Percentiles rank a stretch among this genome's conserved stretches.
phyloP scores from a whole-genome alignment of 2,113 vertebrate genomes.

The Lamprotornis superbus region DNA sequence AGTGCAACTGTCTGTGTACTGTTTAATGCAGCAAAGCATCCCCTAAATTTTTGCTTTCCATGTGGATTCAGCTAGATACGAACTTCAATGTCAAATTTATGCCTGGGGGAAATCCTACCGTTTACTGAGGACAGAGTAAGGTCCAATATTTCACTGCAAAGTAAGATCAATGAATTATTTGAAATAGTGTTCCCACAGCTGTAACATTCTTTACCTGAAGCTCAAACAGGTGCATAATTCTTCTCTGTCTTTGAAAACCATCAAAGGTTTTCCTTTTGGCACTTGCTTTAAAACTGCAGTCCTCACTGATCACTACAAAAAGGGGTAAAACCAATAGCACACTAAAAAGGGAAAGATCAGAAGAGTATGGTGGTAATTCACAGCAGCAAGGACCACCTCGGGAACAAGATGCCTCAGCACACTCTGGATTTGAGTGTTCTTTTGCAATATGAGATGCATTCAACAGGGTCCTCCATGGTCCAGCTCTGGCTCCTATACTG shows the following conservation, averaged over 20 bases:
- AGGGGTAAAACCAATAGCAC: not conserved
- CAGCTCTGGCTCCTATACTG: not conserved
- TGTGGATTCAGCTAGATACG: not conserved
- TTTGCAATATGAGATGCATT: not conserved
- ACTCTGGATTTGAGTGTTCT: not conserved
- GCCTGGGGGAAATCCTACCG: not conserved
- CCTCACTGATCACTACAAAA: not conserved
- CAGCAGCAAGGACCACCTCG: not conserved
- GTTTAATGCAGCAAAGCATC: not conserved
- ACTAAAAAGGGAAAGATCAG: not conserved
- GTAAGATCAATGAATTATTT: constrained; percentile 48
- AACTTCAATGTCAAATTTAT: not conserved
- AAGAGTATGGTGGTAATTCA: not conserved
- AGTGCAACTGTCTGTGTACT: not conserved
- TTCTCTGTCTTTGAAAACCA: constrained; percentile 60
- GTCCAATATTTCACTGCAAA: not conserved
- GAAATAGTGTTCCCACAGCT: constrained; percentile 48
- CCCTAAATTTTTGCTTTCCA: not conserved
- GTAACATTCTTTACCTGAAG: constrained; percentile 60
- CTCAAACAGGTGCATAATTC: constrained; percentile 64
- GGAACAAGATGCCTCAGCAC: not conserved
- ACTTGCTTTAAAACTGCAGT: constrained; percentile 10
- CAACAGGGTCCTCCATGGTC: not conserved
- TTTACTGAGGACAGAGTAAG: constrained; percentile 46
- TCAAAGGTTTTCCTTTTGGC: constrained; percentile 56